Base-by-base conservation (phyloP, 2,888 invertebrate genomes). In the Sericinus montela region DNA sequence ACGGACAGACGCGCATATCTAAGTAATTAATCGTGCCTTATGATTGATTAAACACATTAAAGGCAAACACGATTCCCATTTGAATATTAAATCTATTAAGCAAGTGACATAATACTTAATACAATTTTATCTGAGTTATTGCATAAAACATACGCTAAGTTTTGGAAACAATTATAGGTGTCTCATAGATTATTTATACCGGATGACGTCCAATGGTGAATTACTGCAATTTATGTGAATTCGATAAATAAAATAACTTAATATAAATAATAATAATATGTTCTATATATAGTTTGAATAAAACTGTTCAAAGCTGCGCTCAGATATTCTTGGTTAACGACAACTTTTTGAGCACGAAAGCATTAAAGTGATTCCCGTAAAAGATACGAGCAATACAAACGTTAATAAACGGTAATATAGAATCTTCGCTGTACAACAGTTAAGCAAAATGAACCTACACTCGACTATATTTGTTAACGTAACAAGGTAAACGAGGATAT, bases 41-140 rank as follows among this genome's bases (percentile, higher is more conserved):
- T 87, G 88, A 88, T 88, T 87, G 87, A 88, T 88, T 88, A 84
- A 87, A 80, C 72, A 78, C 86, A 87, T 87, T 86, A 84, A 75
- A 78, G 63, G 67, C 74, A 72, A 71, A 79, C 87, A 87, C 86
- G 88, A 86, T 72, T 82, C 74, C 72, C 67, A 86, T 88, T 86
- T 85, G 75, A 86, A 88, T 87, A 84, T 78, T 76, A 82, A 76
- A 80, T 80, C 75, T 83, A 85, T 85, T 82, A 81, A 60, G 65
- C 70, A 69, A 77, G 79, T 83, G 86, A 85, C 84, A 84, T 82
- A 84, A 83, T 82, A 78, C 76, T 80, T 80, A 79, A 78, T 82
- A 81, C 76, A 78, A 77, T 84, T 85, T 81, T 82, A 84, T 82
- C 80, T 81, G 74, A 77, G 69, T 79, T 80, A 80, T 81, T 78